Base-by-base conservation (phyloP, 1,140 invertebrate genomes). In the Eumeta japonica region DNA sequence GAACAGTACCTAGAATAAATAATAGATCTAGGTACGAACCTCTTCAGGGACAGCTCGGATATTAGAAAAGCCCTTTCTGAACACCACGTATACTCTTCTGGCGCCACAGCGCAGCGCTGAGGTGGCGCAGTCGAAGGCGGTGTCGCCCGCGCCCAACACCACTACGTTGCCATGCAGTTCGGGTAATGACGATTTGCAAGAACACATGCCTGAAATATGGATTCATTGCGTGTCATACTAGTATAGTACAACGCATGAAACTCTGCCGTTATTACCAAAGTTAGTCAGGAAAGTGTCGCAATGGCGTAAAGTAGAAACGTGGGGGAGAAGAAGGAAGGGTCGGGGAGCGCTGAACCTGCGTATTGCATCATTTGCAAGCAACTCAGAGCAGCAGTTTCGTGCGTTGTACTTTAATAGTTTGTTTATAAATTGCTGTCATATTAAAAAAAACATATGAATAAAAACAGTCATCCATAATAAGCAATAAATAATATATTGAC, bases 61-160 rank as follows among this genome's bases (percentile, higher is more conserved):
- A 52, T 96, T 93, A 10, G 86, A 90, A 48, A 96, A 94, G 1
- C 95, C 96, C 74, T 89, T 85, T 73, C 81, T 78, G 68, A 98
- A 99, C 5, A 95, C 87, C 0, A 98, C 89, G 55, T 86, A 96
- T 0, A 99, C 95, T 40, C 88, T 84, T 19, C 77, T 83, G 0
- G 96, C 96, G 0, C 96, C 97, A 66, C 97, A 99, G 13, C 97
- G 78, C 3, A 98, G 67, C 0, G 96, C 95, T 0, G 94, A 97
- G 0, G 97, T 98, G 1, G 97, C 97, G 72, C 97, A 99, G 78
- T 99, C 96, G 70, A 98, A 98, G 1, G 97, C 97, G 0, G 97
- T 99, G 63, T 99, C 97, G 0, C 97, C 96, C 10, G 94, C 93
- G 0, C 97, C 96, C 2, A 98, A 65, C 0, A 99, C 94, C 41